These are phyloP conservation scores for Euwallacea fornicatus DNA, from an alignment of 1,140 invertebrate species.

Conservation along the genomic window DNA sequence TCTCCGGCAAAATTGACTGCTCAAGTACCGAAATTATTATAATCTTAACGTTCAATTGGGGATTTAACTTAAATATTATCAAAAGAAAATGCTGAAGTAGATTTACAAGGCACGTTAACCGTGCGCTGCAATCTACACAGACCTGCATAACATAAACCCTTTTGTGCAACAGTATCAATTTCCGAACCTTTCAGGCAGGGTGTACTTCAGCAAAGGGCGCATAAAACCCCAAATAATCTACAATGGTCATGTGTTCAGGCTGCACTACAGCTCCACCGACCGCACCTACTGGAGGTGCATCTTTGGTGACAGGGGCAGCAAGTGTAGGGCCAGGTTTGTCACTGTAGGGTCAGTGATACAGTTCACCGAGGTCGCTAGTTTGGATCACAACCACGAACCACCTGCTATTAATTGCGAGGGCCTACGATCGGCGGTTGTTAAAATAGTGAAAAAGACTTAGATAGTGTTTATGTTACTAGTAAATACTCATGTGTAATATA, in stretches of 20 bases:
- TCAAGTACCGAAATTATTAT: too few species aligned
- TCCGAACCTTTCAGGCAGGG: conserved; percentile 25
- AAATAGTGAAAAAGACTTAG: not conserved
- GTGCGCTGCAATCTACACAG: too few species aligned
- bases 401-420: conserved; percentile 1
- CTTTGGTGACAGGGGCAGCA: conserved; percentile 6
- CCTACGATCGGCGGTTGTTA: not conserved
- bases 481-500: too few species aligned
- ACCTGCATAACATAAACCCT: too few species aligned
- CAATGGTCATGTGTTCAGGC: conserved; percentile 21
- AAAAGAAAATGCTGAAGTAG: too few species aligned
- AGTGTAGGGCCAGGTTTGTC: conserved; percentile 30
- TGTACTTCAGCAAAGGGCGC: conserved; percentile 32
- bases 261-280: conserved; percentile 21
- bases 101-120: too few species aligned
- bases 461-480: too few species aligned
- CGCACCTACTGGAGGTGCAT: conserved; percentile 35
- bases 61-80: too few species aligned
- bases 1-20: too few species aligned
- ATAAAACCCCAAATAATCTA: conserved; percentile 37
- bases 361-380: not conserved
- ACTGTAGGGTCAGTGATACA: conserved; percentile 14
- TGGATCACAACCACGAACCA: conserved; percentile 14
- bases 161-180: too few species aligned
- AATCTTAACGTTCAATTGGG: too few species aligned